phyloP scores from a whole-genome alignment of 2,113 vertebrate genomes.

The Clarias batrachus region DNA sequence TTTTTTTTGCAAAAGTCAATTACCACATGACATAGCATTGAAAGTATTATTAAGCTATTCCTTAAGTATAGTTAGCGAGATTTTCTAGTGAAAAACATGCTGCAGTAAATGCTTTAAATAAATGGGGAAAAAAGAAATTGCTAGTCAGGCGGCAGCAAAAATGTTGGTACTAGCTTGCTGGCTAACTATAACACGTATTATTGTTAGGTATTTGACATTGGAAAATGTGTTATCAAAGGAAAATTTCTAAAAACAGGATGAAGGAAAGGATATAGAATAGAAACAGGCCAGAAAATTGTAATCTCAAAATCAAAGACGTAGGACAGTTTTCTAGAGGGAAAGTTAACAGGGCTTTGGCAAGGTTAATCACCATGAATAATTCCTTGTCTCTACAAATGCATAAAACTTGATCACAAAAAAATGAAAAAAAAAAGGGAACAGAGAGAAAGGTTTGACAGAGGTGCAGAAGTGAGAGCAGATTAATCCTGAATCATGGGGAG shows the following conservation, averaged over 20 bases:
- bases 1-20: not conserved
- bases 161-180: not conserved
- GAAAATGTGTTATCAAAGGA: not conserved
- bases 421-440: constrained; percentile 24
- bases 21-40: not conserved
- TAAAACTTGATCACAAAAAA: constrained; percentile 34
- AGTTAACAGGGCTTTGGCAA: constrained; percentile 33
- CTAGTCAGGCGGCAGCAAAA: not conserved
- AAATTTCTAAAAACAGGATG: not conserved
- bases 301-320: not conserved
- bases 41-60: not conserved
- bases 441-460: not conserved
- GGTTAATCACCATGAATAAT: constrained; percentile 36
- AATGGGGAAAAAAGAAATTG: not conserved
- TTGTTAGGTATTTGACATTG: not conserved
- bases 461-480: constrained; percentile 3
- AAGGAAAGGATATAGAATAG: not conserved
- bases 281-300: not conserved
- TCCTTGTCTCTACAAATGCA: not conserved
- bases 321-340: not conserved
- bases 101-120: not conserved
- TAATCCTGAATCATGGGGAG: constrained; percentile 2
- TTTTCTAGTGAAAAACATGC: not conserved
- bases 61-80: not conserved
- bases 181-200: not conserved